Conservation (phyloP, 2,888 invertebrate species). For the Carabus problematicus region DNA sequence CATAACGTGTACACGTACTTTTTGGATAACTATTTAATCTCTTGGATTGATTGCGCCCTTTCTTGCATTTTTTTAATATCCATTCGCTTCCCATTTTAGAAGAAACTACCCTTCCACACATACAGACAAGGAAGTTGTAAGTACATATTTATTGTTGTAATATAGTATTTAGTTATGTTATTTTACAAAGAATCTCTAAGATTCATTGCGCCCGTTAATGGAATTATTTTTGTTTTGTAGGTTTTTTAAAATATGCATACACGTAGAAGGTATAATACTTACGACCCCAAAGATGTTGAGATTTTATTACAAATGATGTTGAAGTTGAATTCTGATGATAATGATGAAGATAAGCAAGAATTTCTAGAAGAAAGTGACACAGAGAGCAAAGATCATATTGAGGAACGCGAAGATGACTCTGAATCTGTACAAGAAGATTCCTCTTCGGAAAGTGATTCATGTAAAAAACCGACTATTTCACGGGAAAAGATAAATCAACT, state of each 20-base stretch:
- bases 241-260: not conserved
- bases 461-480: constrained; percentile 1
- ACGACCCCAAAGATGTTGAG: constrained; percentile 6
- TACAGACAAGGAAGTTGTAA: too few species aligned
- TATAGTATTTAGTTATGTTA: too few species aligned
- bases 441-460: constrained; percentile 8
- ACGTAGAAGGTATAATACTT: not conserved
- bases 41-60: too few species aligned
- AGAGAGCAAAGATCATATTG: constrained; percentile 1
- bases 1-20: too few species aligned
- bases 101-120: too few species aligned
- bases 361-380: constrained; percentile 4
- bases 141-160: too few species aligned
- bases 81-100: too few species aligned
- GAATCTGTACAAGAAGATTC: constrained; percentile 1
- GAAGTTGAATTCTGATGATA: constrained; percentile 10
- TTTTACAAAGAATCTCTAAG: too few species aligned
- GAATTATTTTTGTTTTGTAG: not conserved
- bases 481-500: constrained; percentile 6
- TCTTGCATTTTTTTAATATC: too few species aligned
- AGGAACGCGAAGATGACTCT: not conserved
- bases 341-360: constrained; percentile 7
- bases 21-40: too few species aligned
- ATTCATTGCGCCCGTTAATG: too few species aligned
- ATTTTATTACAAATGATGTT: not conserved